Base-by-base conservation (phyloP, 2,797 vertebrate genomes). In the Sebastes minor region DNA sequence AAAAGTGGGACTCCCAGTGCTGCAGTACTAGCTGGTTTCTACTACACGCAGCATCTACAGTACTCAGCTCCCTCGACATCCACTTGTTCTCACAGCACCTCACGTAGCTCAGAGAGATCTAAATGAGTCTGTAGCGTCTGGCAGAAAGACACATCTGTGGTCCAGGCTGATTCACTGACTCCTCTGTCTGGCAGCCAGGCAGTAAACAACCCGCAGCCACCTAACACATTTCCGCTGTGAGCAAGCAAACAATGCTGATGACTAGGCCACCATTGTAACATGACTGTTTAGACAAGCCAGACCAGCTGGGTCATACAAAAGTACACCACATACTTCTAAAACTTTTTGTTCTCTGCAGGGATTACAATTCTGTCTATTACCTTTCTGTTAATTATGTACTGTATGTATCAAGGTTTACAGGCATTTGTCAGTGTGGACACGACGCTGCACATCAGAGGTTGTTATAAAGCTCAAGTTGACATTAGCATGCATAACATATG, bases 121-220 rank as follows among this genome's bases (percentile, higher is more conserved):
- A 85, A 85, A 80, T 32, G 59, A 86, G 68, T 89, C 78, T 76
- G 72, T 28, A 85, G 80, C 90, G 91, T 90, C 90, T 94, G 92
- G 88, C 77, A 84, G 49, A 76, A 57, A 75, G 82, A 81, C 81
- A 63, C 46, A 71, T 77, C 56, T 81, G 80, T 78, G 79, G 77
- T 79, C 66, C 56, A 62, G 67, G 69, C 53, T 89, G 86, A 91
- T 72, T 92, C 87, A 85, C 81, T 14, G 78, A 78, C 71, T 86
- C 42, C 67, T 79, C 87, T 82, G 86, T 89, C 78, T 82, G 82
- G 59, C 90, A 86, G 84, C 81, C 74, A 86, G 28, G 68, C 84
- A 80, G 80, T 87, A 89, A 92, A 93, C 86, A 91, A 84, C 67
- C 74, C 77, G 55, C 69, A 64, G 71, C 72, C 70, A 75, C 67